Conservation (phyloP, 2,888 invertebrate species). For the Silvanus unidentatus region DNA sequence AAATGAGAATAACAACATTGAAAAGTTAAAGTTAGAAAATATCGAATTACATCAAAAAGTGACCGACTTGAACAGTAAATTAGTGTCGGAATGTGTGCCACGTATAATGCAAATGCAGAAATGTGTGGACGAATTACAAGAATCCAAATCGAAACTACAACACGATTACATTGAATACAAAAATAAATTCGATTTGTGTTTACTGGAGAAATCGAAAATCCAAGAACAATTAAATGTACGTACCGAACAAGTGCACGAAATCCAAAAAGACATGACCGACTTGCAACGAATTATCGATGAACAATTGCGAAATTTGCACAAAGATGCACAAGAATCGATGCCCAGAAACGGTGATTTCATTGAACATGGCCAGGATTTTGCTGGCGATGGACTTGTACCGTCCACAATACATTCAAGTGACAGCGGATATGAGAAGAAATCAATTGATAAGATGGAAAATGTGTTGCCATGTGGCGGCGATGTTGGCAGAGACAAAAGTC, state of each 20-base stretch:
- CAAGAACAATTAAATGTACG: constrained; percentile 39
- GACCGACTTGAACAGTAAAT: constrained; percentile 24
- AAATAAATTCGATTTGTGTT: constrained; percentile 37
- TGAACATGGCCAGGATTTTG: too few relatives aligned
- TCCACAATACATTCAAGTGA: too few relatives aligned
- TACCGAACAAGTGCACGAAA: constrained; percentile 43
- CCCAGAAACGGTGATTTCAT: constrained; percentile 6
- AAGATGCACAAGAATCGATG: constrained; percentile 16
- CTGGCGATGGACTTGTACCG: too few relatives aligned
- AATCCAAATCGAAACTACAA: constrained; percentile 31
- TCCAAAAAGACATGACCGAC: constrained; percentile 40
- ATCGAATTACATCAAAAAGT: constrained; percentile 22
- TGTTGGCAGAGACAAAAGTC: too few relatives aligned
- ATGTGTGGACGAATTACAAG: constrained; percentile 33
- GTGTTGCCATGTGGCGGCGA: too few relatives aligned
- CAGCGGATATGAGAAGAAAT: too few relatives aligned
- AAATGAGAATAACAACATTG: constrained; percentile 23
- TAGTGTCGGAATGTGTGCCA: constrained; percentile 23
- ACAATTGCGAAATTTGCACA: constrained; percentile 33
- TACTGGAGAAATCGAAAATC: constrained; percentile 43
- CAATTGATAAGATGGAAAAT: too few relatives aligned
- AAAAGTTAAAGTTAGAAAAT: background rate
- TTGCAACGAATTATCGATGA: constrained; percentile 43
- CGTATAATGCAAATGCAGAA: constrained; percentile 30
- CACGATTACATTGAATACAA: constrained; percentile 33